Evolutionary conservation across 2,113 vertebrate species (phyloP).

Genomic region (Pterocles burchelli): DNA sequence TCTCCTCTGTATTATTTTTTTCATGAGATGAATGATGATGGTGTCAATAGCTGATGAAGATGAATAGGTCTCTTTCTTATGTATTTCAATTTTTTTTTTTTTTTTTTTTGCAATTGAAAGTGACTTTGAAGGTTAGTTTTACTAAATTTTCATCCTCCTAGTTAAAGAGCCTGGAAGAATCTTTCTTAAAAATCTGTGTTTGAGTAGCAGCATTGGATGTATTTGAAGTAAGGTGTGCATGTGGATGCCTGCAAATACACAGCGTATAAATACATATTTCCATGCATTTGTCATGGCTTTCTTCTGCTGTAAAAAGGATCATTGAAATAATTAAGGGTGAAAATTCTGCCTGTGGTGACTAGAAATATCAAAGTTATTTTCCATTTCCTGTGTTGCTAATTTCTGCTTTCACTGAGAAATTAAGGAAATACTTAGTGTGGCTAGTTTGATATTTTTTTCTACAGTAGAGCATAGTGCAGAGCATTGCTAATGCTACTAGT

Average conservation of each 20-base stretch:
- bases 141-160: slow-evolving; percentile 25
- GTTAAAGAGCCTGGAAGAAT: slow-evolving; percentile 1
- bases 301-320: neutral
- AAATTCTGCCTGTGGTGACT: neutral
- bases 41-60: slow-evolving; percentile 80
- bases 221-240: neutral
- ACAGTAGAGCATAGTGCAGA: neutral
- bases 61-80: slow-evolving; percentile 69
- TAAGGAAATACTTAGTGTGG: neutral
- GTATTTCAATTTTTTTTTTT: slow-evolving; percentile 3
- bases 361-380: neutral
- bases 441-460: neutral
- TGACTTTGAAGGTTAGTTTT: slow-evolving; percentile 60
- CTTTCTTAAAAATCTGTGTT: neutral
- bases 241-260: neutral
- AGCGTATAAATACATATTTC: neutral
- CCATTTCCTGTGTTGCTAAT: neutral
- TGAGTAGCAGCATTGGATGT: neutral
- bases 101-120: neutral
- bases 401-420: neutral
- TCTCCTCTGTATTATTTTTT: slow-evolving; percentile 75
- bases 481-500: neutral
- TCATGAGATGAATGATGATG: slow-evolving; percentile 68
- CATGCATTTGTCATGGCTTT: slow-evolving; percentile 3
- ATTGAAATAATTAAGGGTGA: slow-evolving; percentile 19